Evolutionary conservation across 2,888 invertebrate genomes (phyloP).

Genomic region (Leptarthrus brevirostris): DNA sequence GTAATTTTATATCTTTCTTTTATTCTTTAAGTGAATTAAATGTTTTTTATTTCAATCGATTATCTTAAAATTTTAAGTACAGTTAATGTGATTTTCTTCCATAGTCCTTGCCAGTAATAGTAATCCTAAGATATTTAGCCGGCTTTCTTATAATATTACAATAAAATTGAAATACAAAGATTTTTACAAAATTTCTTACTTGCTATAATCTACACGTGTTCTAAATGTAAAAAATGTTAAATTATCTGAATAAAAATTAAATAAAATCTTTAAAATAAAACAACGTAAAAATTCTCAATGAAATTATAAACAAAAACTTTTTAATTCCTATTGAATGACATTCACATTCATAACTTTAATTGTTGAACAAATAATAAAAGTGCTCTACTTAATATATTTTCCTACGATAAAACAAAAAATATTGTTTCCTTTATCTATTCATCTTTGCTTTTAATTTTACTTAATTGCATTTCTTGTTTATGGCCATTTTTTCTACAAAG

Average conservation of each 20-base stretch:
- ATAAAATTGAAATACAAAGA: slow-evolving; percentile 42
- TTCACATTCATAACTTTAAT: slow-evolving; percentile 19
- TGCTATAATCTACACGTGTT: slow-evolving; percentile 19
- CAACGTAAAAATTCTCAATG: slow-evolving; percentile 13
- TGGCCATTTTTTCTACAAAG: slow-evolving; percentile 11
- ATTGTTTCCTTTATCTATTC: too few relatives aligned
- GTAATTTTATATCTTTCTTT: slow-evolving; percentile 27
- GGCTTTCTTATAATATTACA: slow-evolving; percentile 40
- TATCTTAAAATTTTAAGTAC: slow-evolving; percentile 48
- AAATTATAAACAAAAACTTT: slow-evolving; percentile 28
- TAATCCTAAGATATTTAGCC: neutral
- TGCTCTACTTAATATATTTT: slow-evolving; percentile 11
- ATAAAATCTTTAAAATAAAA: slow-evolving; percentile 24
- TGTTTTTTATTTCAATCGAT: slow-evolving; percentile 42
- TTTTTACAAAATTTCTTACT: slow-evolving; percentile 39
- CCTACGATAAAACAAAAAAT: slow-evolving; percentile 24
- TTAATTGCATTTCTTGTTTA: slow-evolving; percentile 31
- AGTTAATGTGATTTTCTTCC: slow-evolving; percentile 47
- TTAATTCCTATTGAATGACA: slow-evolving; percentile 31
- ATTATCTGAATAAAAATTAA: slow-evolving; percentile 33
- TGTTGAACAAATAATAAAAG: slow-evolving; percentile 22
- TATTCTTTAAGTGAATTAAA: slow-evolving; percentile 46
- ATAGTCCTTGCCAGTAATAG: slow-evolving; percentile 4
- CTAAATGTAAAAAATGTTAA: slow-evolving; percentile 35
- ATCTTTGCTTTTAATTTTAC: slow-evolving; percentile 20